phyloP scores from a whole-genome alignment of 2,797 vertebrate species.

The Gymnocypris eckloni region DNA sequence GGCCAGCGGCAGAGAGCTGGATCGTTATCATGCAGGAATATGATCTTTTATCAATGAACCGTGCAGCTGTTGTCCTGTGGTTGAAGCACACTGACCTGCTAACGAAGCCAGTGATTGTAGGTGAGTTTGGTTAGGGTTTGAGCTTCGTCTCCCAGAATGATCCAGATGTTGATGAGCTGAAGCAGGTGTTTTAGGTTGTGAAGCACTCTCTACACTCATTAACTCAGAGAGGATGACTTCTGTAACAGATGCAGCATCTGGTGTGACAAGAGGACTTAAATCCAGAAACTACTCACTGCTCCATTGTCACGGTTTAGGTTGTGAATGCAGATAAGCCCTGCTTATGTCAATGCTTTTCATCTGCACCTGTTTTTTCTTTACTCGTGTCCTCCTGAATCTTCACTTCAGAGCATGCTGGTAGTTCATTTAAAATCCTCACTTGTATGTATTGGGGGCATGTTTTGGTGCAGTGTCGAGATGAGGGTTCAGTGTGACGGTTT shows the following conservation, averaged over 20 bases:
- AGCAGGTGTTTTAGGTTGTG: background rate
- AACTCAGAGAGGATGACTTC: too few relatives aligned
- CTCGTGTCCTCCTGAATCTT: conserved; percentile 41
- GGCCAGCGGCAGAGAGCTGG: too few relatives aligned
- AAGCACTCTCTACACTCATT: background rate
- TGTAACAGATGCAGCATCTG: conserved; percentile 26
- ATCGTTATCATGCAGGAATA: background rate
- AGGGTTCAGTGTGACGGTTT: conserved; percentile 32
- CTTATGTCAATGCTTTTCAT: conserved; percentile 16
- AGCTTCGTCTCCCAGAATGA: background rate
- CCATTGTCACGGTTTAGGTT: conserved; percentile 23
- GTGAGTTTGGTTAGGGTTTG: background rate
- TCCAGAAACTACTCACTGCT: conserved; percentile 27
- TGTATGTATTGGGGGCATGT: conserved; percentile 3
- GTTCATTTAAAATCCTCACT: conserved; percentile 37
- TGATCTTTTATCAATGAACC: background rate
- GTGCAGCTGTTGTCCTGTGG: too few relatives aligned
- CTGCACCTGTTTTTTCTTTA: conserved; percentile 37
- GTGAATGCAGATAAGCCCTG: conserved; percentile 21
- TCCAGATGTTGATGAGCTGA: background rate
- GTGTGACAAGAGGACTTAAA: conserved; percentile 35
- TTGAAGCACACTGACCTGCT: too few relatives aligned
- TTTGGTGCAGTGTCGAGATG: conserved; percentile 21
- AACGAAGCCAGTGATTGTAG: background rate
- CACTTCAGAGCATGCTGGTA: conserved; percentile 29